These are phyloP conservation scores for Salvator merianae DNA, from an alignment of 2,113 vertebrate genomes.

Conservation along the genomic window DNA sequence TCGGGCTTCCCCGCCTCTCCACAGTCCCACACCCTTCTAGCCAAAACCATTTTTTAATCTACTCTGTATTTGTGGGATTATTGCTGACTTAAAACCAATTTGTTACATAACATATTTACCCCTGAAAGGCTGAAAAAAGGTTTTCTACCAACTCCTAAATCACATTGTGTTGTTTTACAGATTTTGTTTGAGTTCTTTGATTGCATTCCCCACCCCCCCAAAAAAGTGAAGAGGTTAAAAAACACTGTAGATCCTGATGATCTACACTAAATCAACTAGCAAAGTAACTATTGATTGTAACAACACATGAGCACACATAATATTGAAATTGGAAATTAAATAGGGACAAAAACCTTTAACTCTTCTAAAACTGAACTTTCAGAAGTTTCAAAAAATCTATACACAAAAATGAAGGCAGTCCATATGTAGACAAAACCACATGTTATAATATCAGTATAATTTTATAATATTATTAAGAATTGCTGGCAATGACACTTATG, in stretches of 20 bases:
- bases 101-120: constrained; percentile 34
- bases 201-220: neutral
- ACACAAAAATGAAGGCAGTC: neutral
- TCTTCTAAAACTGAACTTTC: constrained; percentile 34
- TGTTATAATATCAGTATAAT: constrained; percentile 15
- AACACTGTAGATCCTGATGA: neutral
- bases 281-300: neutral
- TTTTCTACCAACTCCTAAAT: constrained; percentile 28
- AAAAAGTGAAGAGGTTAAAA: neutral
- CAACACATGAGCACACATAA: neutral
- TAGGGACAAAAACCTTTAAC: constrained; percentile 23
- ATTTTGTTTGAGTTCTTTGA: neutral
- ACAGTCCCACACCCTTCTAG: constrained; percentile 1
- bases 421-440: neutral
- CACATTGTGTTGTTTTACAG: neutral
- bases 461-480: constrained; percentile 38
- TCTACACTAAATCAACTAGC: neutral
- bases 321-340: neutral
- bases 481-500: neutral
- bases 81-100: constrained; percentile 35
- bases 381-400: neutral
- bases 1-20: neutral
- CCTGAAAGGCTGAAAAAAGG: constrained; percentile 23
- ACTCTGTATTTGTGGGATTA: constrained; percentile 37
- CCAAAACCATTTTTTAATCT: constrained; percentile 17